Evolutionary conservation across 2,113 vertebrate genomes (phyloP).

Genomic region (Ahaetulla prasina): DNA sequence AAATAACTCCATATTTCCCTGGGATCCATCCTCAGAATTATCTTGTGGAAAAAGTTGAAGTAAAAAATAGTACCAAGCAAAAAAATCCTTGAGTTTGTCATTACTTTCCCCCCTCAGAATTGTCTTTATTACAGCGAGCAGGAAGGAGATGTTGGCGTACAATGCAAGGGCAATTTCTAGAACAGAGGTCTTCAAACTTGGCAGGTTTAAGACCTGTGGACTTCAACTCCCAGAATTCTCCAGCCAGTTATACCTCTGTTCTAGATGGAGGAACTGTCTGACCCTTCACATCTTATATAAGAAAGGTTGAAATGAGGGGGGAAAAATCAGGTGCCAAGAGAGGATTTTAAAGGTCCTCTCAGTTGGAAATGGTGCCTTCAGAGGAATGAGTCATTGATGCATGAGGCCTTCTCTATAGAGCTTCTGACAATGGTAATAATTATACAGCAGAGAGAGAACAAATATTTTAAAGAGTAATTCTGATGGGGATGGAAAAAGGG

Average conservation of each 20-base stretch:
- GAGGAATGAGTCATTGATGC: background rate
- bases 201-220: too few species aligned
- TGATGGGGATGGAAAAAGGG: background rate
- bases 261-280: background rate
- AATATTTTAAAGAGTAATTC: background rate
- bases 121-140: background rate
- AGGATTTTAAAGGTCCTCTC: background rate
- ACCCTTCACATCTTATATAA: background rate
- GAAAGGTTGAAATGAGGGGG: background rate
- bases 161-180: background rate
- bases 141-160: background rate
- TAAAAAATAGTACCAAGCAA: background rate
- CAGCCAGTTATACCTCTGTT: too few species aligned
- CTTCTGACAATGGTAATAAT: background rate
- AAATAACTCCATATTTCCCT: background rate
- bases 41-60: background rate
- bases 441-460: background rate
- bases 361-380: slow-evolving; percentile 6
- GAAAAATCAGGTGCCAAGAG: background rate
- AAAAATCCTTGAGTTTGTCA: background rate
- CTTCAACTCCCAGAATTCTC: too few species aligned
- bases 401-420: slow-evolving; percentile 17
- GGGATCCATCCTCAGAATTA: background rate
- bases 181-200: too few species aligned
- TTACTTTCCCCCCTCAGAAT: background rate